Conservation (phyloP, 37 sponge, comb jelly and placozoan species). For the Mnemiopsis leidyi region DNA sequence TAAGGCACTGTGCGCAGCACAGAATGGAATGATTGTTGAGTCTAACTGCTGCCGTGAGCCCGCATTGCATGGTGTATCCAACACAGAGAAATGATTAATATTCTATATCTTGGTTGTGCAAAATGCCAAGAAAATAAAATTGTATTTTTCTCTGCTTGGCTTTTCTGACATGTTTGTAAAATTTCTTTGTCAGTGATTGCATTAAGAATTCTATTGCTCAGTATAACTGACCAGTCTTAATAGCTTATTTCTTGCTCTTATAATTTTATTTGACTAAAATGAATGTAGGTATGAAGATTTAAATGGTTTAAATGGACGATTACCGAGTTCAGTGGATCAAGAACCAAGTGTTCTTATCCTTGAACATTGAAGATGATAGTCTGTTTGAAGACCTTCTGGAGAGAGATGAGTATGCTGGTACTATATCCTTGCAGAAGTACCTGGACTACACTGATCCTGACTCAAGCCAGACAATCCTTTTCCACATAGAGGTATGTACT, state of each 20-base stretch:
- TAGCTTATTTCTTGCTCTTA: not conserved
- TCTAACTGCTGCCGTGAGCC: too few relatives aligned
- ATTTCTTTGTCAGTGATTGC: too few relatives aligned
- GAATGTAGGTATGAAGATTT: not conserved
- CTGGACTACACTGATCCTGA: slow-evolving; percentile 67
- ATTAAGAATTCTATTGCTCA: too few relatives aligned
- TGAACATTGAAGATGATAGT: slow-evolving; percentile 73
- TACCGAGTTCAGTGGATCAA: slow-evolving; percentile 82
- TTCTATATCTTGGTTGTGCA: too few relatives aligned
- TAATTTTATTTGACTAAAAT: not conserved
- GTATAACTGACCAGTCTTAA: too few relatives aligned
- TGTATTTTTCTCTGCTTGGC: too few relatives aligned
- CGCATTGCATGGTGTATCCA: too few relatives aligned
- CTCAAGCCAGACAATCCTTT: slow-evolving; percentile 70
- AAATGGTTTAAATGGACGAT: slow-evolving; percentile 74
- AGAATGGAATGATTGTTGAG: too few relatives aligned
- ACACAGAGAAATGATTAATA: too few relatives aligned
- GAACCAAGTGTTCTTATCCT: slow-evolving; percentile 74
- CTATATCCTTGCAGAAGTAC: slow-evolving; percentile 69
- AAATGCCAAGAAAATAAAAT: too few relatives aligned
- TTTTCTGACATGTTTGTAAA: too few relatives aligned
- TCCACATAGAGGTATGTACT: slow-evolving; percentile 77
- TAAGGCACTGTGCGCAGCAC: too few relatives aligned
- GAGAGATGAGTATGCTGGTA: slow-evolving; percentile 69
- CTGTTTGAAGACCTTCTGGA: slow-evolving; percentile 76